Conservation (phyloP, 2,797 vertebrate species). For the Xenopus petersii region DNA sequence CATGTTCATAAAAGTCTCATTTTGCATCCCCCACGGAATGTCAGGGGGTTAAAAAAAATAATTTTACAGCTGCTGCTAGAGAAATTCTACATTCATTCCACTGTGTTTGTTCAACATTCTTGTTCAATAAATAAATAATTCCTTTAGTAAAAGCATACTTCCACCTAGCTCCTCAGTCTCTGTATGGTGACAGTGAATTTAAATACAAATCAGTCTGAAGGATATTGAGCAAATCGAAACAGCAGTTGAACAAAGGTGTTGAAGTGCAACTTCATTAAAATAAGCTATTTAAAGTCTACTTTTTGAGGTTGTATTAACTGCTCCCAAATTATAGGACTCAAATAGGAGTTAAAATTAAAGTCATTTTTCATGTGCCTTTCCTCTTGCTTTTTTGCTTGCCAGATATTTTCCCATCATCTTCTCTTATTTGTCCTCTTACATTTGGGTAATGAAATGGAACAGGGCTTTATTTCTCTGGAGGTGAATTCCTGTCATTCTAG, state of each 20-base stretch:
- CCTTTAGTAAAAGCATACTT: conserved; percentile 48
- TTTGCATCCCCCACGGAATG: conserved; percentile 11
- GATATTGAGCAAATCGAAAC: conserved; percentile 53
- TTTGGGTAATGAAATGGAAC: no score
- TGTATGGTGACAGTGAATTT: conserved; percentile 52
- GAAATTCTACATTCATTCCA: conserved; percentile 65
- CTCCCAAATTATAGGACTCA: conserved; percentile 3
- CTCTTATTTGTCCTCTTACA: conserved; percentile 4
- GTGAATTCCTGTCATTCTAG: no score
- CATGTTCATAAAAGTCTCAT: conserved; percentile 8
- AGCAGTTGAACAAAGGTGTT: conserved; percentile 50
- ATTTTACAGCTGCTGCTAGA: conserved; percentile 56
- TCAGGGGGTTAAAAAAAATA: conserved; percentile 30
- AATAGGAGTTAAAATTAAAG: conserved; percentile 10
- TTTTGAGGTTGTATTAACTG: conserved; percentile 15
- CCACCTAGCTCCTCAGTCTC: conserved; percentile 48
- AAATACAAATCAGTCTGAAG: conserved; percentile 55
- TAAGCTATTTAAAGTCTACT: conserved; percentile 48
- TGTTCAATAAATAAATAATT: conserved; percentile 62
- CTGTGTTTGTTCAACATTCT: conserved; percentile 60
- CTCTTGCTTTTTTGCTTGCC: conserved; percentile 46
- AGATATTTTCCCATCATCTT: conserved; percentile 18
- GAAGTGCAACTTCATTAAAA: conserved; percentile 56
- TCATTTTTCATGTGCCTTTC: conserved; percentile 31
- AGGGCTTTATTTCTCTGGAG: no score